Conservation (phyloP, 37 sponge, comb jelly and placozoan species). For the Geodia barretti region DNA sequence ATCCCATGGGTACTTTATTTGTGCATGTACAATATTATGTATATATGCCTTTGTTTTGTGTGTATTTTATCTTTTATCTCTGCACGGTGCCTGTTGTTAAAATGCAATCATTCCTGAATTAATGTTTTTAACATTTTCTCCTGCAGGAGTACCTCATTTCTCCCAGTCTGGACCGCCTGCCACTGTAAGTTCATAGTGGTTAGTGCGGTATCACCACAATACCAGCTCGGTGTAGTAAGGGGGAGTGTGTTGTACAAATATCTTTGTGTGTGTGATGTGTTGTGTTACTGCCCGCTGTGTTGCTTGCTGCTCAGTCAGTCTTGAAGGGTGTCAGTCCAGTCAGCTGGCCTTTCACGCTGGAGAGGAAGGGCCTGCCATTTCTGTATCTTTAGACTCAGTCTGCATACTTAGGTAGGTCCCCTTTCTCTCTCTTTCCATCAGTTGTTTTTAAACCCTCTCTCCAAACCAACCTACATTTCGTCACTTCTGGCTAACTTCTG, state of each 20-base stretch:
- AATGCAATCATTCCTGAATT: too few species aligned
- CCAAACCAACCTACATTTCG: neutral
- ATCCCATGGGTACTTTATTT: too few species aligned
- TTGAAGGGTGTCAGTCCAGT: neutral
- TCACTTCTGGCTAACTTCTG: too few species aligned
- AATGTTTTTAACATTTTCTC: too few species aligned
- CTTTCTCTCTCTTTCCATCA: neutral
- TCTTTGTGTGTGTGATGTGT: neutral
- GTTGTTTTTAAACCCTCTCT: neutral
- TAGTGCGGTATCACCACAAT: neutral
- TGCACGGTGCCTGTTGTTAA: too few species aligned
- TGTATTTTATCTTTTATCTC: too few species aligned
- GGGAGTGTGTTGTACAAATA: neutral
- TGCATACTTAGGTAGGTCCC: neutral
- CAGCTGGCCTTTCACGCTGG: neutral
- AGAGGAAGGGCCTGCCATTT: neutral
- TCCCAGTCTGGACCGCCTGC: neutral
- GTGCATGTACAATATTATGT: too few species aligned
- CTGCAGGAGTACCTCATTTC: neutral
- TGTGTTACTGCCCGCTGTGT: neutral
- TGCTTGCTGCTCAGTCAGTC: neutral
- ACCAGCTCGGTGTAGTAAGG: neutral
- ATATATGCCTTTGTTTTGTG: too few species aligned
- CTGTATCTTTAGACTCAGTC: neutral
- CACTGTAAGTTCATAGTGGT: neutral